Evolutionary conservation across 1,140 invertebrate genomes (phyloP).

Genomic region (Sinonovacula constricta): DNA sequence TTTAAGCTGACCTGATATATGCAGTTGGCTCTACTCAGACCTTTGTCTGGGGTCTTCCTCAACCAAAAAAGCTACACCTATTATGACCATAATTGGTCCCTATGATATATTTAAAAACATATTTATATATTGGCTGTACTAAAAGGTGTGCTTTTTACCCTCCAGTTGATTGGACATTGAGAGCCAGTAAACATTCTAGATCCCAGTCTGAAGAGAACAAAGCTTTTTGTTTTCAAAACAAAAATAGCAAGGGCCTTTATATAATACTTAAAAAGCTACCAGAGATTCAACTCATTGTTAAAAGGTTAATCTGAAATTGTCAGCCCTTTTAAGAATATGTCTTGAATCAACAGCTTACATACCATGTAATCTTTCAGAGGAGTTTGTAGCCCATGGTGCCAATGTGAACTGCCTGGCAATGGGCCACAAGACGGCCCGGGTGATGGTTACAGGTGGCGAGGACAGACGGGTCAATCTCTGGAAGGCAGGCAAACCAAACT

Average conservation of each 20-base stretch:
- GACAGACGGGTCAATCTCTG: constrained; percentile 99
- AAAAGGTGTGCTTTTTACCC: too few relatives aligned
- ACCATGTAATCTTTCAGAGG: constrained; percentile 84
- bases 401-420: constrained; percentile 94
- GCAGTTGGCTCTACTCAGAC: too few relatives aligned
- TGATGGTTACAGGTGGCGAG: constrained; percentile 97
- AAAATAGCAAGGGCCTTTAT: background rate
- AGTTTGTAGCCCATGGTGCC: constrained; percentile 92
- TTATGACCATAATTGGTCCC: too few relatives aligned
- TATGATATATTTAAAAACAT: too few relatives aligned
- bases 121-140: too few relatives aligned
- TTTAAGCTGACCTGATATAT: too few relatives aligned
- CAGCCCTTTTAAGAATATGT: background rate
- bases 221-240: background rate
- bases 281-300: background rate
- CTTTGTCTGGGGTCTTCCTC: too few relatives aligned
- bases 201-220: too few relatives aligned
- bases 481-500: constrained; percentile 96
- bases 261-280: background rate
- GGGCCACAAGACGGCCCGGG: constrained; percentile 93
- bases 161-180: too few relatives aligned
- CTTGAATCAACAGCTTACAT: background rate
- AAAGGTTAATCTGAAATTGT: background rate
- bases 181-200: too few relatives aligned
- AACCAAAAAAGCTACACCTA: too few relatives aligned